Conservation (phyloP, 2,888 invertebrate genomes). For the Tetragonula carbonaria region DNA sequence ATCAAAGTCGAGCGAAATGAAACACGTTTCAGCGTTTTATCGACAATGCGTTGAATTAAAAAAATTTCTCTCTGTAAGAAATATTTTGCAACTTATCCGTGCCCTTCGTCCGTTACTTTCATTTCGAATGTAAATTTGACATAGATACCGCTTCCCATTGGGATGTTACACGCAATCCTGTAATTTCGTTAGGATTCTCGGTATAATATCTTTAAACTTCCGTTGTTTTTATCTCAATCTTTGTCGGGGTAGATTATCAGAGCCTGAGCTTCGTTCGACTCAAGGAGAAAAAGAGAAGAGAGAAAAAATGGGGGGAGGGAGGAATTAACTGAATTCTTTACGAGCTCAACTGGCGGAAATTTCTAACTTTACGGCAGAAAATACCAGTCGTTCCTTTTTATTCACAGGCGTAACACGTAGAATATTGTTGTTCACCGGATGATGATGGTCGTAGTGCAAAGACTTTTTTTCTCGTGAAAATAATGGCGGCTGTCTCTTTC, state of each 20-base stretch:
- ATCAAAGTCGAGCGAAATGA: not conserved
- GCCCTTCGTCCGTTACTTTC: not conserved
- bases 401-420: slow-evolving; percentile 59
- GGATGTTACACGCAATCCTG: not conserved
- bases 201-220: slow-evolving; percentile 41
- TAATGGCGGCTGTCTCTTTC: not conserved
- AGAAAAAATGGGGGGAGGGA: not conserved
- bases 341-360: slow-evolving; percentile 45
- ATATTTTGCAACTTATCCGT: not conserved
- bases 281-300: not conserved
- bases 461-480: slow-evolving; percentile 11
- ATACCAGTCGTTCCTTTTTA: slow-evolving; percentile 56
- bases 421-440: not conserved
- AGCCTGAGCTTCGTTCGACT: not conserved
- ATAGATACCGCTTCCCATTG: no score
- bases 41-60: not conserved
- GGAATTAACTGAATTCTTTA: slow-evolving; percentile 39
- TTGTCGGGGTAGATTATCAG: slow-evolving; percentile 28
- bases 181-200: slow-evolving; percentile 31
- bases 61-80: not conserved
- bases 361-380: slow-evolving; percentile 53
- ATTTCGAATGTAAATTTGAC: not conserved
- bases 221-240: slow-evolving; percentile 48
- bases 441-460: not conserved
- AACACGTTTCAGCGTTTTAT: no score